Base-by-base conservation (phyloP, 2,113 vertebrate species). In the Neogobius melanostomus region DNA sequence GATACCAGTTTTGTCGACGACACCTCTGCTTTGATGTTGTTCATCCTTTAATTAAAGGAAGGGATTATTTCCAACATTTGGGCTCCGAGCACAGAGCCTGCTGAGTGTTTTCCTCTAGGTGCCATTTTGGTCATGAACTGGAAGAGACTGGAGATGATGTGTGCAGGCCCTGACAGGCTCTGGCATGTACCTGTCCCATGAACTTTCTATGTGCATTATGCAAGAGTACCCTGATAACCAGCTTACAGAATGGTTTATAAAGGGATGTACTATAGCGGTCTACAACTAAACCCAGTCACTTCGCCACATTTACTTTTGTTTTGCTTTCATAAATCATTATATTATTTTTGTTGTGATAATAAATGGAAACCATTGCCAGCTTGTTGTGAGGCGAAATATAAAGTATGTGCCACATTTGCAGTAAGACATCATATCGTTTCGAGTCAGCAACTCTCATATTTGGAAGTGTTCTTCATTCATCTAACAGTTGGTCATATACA, bases 1-100 rank as follows among this genome's bases (percentile, higher is more conserved):
- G 79, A 82, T 73, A 70, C 77, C 50, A 68, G 45, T 64, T 66
- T 68, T 50, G 59, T 73, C 75, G 63, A 14, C 14, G 8, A 82
- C 69, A 74, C 64, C 46, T 64, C 50, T 54, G 12, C 83, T 87
- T 88, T 86, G 85, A 88, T 84, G 78, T 74, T 76, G 9, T 74
- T 83, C 66, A 85, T 90, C 75, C 82, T 85, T 82, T 88, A 85
- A 87, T 86, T 82, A 86, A 11, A 78, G 75, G 56, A 77, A 67
- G 60, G 72, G 72, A 82, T 84, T 81, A 76, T 80, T 81, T 85
- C 73, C 77, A 80, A 63, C 75, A 12, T 69, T 68, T 65, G 8
- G 73, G 66, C 50, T 60, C 42, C 11, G 9, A 51, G 54, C 1
- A 2, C 54, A 64, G 60, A n/a, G 64, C 42, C 54, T 50, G 66